These are phyloP conservation scores for Ophion ventricosus DNA, from an alignment of 2,888 invertebrate genomes.

Conservation along the genomic window DNA sequence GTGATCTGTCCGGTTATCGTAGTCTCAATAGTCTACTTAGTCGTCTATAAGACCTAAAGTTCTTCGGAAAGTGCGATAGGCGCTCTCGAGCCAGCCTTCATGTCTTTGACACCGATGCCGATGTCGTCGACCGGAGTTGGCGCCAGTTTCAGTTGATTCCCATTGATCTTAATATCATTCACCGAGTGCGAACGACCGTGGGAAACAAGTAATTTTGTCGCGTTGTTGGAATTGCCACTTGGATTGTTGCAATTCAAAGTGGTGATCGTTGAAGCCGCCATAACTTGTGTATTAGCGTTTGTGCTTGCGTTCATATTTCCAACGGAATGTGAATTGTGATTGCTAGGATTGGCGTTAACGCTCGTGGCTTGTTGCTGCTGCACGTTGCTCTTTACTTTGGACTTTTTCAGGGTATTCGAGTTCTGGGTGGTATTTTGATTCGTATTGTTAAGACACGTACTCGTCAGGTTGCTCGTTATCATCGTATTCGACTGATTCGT, in stretches of 20 bases:
- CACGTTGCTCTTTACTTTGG: conserved; percentile 57
- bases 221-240: conserved; percentile 69
- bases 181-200: conserved; percentile 90
- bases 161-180: conserved; percentile 90
- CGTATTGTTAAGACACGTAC: conserved; percentile 31
- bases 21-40: background rate
- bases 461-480: conserved; percentile 62
- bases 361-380: conserved; percentile 45
- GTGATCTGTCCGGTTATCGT: background rate
- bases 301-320: conserved; percentile 64
- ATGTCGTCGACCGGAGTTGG: conserved; percentile 88
- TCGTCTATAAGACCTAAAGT: conserved; percentile 70
- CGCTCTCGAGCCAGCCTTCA: conserved; percentile 80
- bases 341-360: conserved; percentile 46
- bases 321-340: conserved; percentile 62
- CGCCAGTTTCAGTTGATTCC: conserved; percentile 89
- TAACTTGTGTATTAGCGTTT: conserved; percentile 70
- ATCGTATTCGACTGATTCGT: conserved; percentile 60
- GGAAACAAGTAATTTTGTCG: conserved; percentile 84
- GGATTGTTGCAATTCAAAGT: conserved; percentile 63
- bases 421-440: conserved; percentile 54
- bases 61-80: conserved; percentile 81
- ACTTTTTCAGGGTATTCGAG: conserved; percentile 65
- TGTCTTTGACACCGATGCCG: conserved; percentile 82
- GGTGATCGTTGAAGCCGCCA: conserved; percentile 65